Conservation (phyloP, 2,888 invertebrate species). For the Thera obeliscata region DNA sequence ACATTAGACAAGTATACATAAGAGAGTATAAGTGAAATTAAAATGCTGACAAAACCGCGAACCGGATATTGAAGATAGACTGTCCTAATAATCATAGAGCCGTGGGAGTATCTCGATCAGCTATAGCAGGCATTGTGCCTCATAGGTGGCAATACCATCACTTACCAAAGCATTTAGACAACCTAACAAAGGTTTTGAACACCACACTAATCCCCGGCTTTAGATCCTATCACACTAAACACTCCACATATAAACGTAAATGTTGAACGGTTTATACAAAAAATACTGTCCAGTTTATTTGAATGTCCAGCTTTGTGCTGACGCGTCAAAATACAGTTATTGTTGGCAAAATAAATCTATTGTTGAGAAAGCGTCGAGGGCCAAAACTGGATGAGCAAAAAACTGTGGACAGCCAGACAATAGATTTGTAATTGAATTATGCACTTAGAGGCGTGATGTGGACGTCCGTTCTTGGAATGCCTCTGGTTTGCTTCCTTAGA, state of each 20-base stretch:
- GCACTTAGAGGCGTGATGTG: conserved; percentile 49
- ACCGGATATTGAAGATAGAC: conserved; percentile 26
- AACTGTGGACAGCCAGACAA: conserved; percentile 51
- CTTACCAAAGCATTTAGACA: conserved; percentile 56
- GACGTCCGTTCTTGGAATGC: conserved; percentile 37
- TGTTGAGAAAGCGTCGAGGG: conserved; percentile 64
- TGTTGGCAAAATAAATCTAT: conserved; percentile 80
- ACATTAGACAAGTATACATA: no score
- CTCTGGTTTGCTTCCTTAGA: conserved; percentile 18
- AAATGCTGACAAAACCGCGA: conserved; percentile 4
- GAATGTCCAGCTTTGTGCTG: conserved; percentile 51
- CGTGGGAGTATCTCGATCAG: conserved; percentile 70
- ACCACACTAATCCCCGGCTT: conserved; percentile 73
- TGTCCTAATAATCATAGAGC: conserved; percentile 46
- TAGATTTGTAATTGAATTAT: conserved; percentile 77
- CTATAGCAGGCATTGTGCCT: conserved; percentile 60
- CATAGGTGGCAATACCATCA: conserved; percentile 70
- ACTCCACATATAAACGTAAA: conserved; percentile 70
- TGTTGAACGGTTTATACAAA: conserved; percentile 67
- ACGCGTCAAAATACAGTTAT: conserved; percentile 71
- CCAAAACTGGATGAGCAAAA: conserved; percentile 59
- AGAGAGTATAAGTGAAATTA: not conserved
- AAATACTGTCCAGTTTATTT: conserved; percentile 48
- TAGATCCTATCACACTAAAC: conserved; percentile 78
- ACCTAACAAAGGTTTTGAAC: conserved; percentile 68